Evolutionary conservation across 2,113 vertebrate genomes (phyloP), one percentile per base, ranked within the genome.

Genomic region (Thymallus thymallus): DNA sequence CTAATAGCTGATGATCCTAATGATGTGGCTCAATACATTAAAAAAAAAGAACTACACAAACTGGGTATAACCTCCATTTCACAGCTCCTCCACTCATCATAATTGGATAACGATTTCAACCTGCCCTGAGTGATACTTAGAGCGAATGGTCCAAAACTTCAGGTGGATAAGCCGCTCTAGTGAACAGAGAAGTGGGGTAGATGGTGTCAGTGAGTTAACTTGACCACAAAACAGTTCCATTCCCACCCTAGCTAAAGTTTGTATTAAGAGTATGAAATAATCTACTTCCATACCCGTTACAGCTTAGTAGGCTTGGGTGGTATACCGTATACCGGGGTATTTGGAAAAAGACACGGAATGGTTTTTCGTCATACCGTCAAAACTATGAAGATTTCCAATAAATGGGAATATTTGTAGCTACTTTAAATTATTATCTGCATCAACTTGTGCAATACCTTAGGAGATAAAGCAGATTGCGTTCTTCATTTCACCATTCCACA

Each of bases 161-260:
- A 7, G 32, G 30, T 65, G 63, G 29, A 68, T 80, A 22, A 18
- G 10, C 62, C 24, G 13, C 13, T 64, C 5, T 55, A 9, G 9
- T 1, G 51, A 55, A 68, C 35, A 10, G 76, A 69, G 6, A 55
- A 16, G 13, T 3, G 23, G 20, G 69, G 51, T 9, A 48, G 72
- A 75, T 69, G 20, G 64, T 30, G 64, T 61, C 30, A 67, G 72
- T 24, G 35, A 61, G 60, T 80, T 69, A 87, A 86, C 77, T 87
- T 87, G 64, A 78, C 74, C 77, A 72, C 77, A 83, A 22, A n/a
- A 89, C 80, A 77, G 79, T 85, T 87, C 84, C 78, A 86, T 76
- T 86, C 84, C 83, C 85, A 85, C 81, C 83, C 26, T 29, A 29
- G 26, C 26, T 29, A 29, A 1, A 29, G 26, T 29, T 29, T 29